phyloP scores from a whole-genome alignment of 2,797 vertebrate genomes.

The Enteromius thamalakanensis region DNA sequence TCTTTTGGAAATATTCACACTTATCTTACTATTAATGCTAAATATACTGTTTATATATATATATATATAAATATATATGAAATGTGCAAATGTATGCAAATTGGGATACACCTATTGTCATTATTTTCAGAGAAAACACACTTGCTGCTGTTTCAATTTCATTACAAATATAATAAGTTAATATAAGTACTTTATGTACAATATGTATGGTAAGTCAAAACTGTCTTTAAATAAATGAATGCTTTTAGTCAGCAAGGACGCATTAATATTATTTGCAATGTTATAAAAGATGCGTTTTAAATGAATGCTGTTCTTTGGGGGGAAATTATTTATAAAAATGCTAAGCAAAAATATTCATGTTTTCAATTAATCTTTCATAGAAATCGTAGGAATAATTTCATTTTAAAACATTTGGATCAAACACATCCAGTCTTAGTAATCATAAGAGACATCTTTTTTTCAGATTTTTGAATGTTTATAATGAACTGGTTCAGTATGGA shows the following conservation, averaged over 20 bases:
- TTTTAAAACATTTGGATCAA: not conserved
- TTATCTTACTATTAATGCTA: not conserved
- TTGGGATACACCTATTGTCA: not conserved
- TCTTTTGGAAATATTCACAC: not conserved
- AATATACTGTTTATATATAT: no score
- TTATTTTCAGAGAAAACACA: not conserved
- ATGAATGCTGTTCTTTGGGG: not conserved
- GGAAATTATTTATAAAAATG: not conserved
- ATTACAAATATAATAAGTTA: not conserved
- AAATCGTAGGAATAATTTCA: not conserved
- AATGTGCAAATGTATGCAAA: not conserved
- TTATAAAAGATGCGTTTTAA: not conserved
- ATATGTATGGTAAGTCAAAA: not conserved
- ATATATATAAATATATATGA: not conserved
- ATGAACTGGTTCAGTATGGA: not conserved
- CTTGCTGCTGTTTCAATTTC: not conserved
- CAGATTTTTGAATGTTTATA: not conserved
- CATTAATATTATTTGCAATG: not conserved
- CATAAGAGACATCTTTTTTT: not conserved
- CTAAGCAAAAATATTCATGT: not conserved
- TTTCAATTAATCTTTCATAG: not conserved
- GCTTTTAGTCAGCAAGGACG: not conserved
- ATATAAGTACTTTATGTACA: not conserved
- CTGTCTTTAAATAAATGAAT: not conserved
- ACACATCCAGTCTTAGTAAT: not conserved